phyloP scores from a whole-genome alignment of 2,113 vertebrate species.

The Stegastes partitus region DNA sequence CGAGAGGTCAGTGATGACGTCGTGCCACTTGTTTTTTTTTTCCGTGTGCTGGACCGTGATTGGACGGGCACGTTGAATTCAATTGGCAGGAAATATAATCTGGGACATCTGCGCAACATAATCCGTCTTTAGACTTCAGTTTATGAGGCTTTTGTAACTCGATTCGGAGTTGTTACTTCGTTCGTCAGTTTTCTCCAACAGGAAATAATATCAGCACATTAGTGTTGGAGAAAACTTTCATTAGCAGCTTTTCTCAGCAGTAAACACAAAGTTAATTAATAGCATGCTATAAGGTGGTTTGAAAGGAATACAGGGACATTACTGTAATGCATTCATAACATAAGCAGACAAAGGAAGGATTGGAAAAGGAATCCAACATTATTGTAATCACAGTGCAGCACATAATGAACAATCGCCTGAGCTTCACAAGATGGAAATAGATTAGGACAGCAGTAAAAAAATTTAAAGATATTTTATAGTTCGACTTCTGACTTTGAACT shows the following conservation, averaged over 20 bases:
- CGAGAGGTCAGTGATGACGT: constrained; percentile 88
- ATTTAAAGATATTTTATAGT: no score
- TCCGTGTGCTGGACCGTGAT: not conserved
- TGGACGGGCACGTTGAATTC: constrained; percentile 33
- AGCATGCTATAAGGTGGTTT: no score
- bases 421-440: no score
- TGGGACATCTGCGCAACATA: constrained; percentile 47
- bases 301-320: no score
- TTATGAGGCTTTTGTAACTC: constrained; percentile 54
- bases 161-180: constrained; percentile 23
- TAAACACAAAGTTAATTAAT: no score
- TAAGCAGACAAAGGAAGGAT: no score
- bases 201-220: not conserved
- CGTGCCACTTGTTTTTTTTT: constrained; percentile 63
- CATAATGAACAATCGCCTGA: no score
- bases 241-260: not conserved
- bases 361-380: no score
- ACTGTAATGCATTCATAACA: no score
- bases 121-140: constrained; percentile 47
- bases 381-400: no score
- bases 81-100: constrained; percentile 60
- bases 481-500: no score
- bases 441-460: no score
- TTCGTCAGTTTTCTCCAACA: constrained; percentile 29
- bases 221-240: not conserved